These are phyloP conservation scores for Cerastis rubricosa DNA, from an alignment of 2,888 invertebrate genomes.

Conservation along the genomic window DNA sequence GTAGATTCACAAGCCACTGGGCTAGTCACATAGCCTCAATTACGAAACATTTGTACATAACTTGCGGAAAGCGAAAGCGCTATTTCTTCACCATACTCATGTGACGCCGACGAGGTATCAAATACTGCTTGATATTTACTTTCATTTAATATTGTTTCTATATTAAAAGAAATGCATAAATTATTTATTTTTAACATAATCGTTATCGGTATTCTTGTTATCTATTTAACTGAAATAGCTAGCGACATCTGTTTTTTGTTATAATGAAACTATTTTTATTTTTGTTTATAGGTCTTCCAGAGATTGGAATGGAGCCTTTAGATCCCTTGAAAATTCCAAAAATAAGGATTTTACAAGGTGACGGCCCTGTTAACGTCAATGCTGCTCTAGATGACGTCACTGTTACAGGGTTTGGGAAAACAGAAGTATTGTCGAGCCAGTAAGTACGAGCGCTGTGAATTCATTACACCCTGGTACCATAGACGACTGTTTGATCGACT, in stretches of 20 bases:
- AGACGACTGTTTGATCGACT: constrained; percentile 84
- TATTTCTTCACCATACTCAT: constrained; percentile 87
- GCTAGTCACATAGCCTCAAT: constrained; percentile 87
- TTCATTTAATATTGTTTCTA: constrained; percentile 21
- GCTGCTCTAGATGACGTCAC: constrained; percentile 92
- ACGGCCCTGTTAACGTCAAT: constrained; percentile 93
- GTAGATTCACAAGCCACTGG: constrained; percentile 79
- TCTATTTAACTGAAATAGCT: background rate
- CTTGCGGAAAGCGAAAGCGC: constrained; percentile 89
- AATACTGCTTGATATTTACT: constrained; percentile 61
- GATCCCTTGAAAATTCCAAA: constrained; percentile 92
- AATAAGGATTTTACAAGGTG: constrained; percentile 92
- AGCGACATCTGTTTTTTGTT: constrained; percentile 45
- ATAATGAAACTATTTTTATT: constrained; percentile 6
- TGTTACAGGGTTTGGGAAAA: constrained; percentile 92
- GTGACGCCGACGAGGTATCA: constrained; percentile 73
- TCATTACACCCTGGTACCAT: constrained; percentile 79
- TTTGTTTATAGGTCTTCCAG: constrained; percentile 86
- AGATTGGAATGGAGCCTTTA: constrained; percentile 91
- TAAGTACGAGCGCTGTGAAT: constrained; percentile 78
- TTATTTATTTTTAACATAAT: background rate
- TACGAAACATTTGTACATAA: constrained; percentile 88
- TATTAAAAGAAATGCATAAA: constrained; percentile 3
- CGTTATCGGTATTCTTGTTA: background rate
- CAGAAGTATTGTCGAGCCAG: constrained; percentile 92